These are phyloP conservation scores for Philereme transversata DNA, from an alignment of 2,888 invertebrate species.

Conservation along the genomic window DNA sequence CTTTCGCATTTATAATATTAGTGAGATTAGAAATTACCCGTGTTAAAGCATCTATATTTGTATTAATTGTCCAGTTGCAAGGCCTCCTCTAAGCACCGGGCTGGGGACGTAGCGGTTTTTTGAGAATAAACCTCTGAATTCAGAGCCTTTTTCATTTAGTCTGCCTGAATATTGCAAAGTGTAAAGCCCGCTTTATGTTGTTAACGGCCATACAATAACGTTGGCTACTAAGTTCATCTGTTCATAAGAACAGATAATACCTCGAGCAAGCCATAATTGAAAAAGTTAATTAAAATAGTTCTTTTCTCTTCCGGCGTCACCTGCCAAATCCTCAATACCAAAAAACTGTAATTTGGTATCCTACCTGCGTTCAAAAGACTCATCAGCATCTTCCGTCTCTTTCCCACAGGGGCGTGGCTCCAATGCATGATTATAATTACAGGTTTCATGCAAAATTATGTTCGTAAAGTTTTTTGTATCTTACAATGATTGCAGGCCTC, in stretches of 20 bases:
- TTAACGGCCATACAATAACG: too few relatives aligned
- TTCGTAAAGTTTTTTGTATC: constrained; percentile 13
- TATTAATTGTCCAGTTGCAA: too few relatives aligned
- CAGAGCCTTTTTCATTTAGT: too few relatives aligned
- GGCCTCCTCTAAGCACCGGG: too few relatives aligned
- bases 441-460: constrained; percentile 29
- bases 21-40: too few relatives aligned
- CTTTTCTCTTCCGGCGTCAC: constrained; percentile 10
- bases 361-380: constrained; percentile 18
- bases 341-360: constrained; percentile 8
- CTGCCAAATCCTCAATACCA: constrained; percentile 5
- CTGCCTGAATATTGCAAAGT: too few relatives aligned
- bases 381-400: constrained; percentile 26
- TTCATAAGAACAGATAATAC: background rate
- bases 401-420: constrained; percentile 39
- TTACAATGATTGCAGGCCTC: constrained; percentile 16
- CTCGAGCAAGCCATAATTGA: background rate
- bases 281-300: constrained; percentile 18
- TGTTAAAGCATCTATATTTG: too few relatives aligned
- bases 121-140: too few relatives aligned
- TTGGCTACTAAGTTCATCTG: too few relatives aligned
- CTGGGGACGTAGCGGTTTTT: too few relatives aligned
- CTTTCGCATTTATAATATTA: too few relatives aligned
- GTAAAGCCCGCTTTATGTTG: too few relatives aligned
- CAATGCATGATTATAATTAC: constrained; percentile 35